Conservation (phyloP, 2,888 invertebrate genomes). For the Loripinus fragilis region DNA sequence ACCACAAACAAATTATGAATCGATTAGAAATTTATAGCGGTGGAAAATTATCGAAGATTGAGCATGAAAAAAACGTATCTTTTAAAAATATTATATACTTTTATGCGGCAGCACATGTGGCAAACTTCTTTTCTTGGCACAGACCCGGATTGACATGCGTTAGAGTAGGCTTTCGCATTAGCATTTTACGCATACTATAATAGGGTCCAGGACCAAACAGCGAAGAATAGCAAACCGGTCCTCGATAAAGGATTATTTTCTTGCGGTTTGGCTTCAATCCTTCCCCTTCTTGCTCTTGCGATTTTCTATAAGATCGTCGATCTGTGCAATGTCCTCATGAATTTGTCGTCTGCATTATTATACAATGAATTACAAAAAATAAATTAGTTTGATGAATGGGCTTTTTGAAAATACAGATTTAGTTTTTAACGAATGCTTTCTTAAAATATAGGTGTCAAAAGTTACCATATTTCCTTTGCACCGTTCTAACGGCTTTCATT, state of each 20-base stretch:
- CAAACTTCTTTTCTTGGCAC: too few species aligned
- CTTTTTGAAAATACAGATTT: constrained; percentile 2
- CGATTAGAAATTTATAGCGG: too few species aligned
- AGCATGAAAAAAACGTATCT: too few species aligned
- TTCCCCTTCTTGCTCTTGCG: constrained; percentile 2
- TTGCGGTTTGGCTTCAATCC: not conserved
- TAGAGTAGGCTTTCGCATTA: not conserved
- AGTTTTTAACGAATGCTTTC: constrained; percentile 4
- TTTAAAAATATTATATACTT: too few species aligned
- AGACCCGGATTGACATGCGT: not conserved
- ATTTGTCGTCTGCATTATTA: constrained; percentile 8
- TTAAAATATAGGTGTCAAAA: constrained; percentile 14
- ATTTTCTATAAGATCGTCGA: not conserved
- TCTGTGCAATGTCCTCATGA: not conserved
- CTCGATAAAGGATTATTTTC: too few species aligned
- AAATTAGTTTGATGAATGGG: constrained; percentile 11
- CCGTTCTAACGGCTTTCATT: not conserved
- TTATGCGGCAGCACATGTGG: too few species aligned
- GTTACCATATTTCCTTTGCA: not conserved
- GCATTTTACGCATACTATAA: not conserved
- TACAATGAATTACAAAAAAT: constrained; percentile 9
- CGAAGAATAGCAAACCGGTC: too few species aligned
- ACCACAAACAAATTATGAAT: too few species aligned
- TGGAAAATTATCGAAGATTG: too few species aligned
- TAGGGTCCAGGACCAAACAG: too few species aligned